Base-by-base conservation (phyloP, 1,140 invertebrate species). In the Drosophila arawakana region DNA sequence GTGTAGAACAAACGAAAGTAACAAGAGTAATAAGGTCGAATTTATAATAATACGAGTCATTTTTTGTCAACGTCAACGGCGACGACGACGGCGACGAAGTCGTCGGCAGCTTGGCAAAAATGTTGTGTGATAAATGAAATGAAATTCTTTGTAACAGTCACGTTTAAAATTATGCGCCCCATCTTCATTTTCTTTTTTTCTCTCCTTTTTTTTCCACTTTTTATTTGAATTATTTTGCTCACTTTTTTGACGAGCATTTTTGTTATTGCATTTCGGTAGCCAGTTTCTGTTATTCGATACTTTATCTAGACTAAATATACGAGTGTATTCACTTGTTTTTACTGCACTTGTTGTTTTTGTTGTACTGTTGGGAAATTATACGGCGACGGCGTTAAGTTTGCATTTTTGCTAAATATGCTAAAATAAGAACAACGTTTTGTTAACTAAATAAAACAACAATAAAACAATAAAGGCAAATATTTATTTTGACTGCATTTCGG, bases 1-100 rank as follows among this genome's bases (percentile, higher is more conserved):
- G 25, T 61, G 71, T 65, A 78, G 52, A 80, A 74, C 80, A 83
- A 88, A 89, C 73, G 76, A 83, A 82, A 89, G 83, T 88, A 88
- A 88, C 83, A 88, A 88, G 84, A 88, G 83, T 88, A 88, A 88
- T 89, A 88, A 88, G 83, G 83, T 88, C 83, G 84, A 77, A 89
- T 89, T 88, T 89, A 88, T 88, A 80, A 88, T 76, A 88, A 88
- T 79, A 41, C 50, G 34, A 57, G 13, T 41, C 72, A 88, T 88
- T 88, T 88, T 83, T 80, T 84, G 83, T 77, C 71, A 55, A 55
- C 52, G 52, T 3, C 52, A 11, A 37, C 52, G n/a, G 0, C 52
- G 13, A 37, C 50, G n/a, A 3, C 52, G 52, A 13, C 52, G 83
- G 35, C 77, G 67, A 68, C 63, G 60, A n/a, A n/a, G n/a, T 71